Conservation (phyloP, 2,888 invertebrate genomes). For the Drosophila suboccidentalis region DNA sequence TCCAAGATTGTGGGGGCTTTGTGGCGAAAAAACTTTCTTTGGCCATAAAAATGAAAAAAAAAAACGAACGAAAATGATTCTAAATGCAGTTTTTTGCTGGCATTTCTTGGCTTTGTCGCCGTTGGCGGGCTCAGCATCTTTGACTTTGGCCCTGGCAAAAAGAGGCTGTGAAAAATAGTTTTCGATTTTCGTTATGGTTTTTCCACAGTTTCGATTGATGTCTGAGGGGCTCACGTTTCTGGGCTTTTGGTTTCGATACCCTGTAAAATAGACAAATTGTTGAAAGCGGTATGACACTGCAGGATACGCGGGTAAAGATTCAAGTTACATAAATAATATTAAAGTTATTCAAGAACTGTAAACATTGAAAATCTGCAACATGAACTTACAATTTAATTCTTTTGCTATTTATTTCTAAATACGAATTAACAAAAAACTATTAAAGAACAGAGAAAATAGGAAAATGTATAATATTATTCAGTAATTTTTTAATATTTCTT, state of each 20-base stretch:
- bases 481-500: too few species aligned
- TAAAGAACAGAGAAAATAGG: not conserved
- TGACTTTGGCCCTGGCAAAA: conserved; percentile 56
- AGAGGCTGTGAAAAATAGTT: conserved; percentile 70
- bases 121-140: conserved; percentile 58
- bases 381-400: too few species aligned
- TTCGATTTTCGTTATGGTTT: conserved; percentile 74
- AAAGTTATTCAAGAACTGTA: not conserved
- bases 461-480: not conserved
- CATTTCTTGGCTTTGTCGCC: conserved; percentile 49
- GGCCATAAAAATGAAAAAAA: conserved; percentile 50
- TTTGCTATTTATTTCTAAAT: not conserved
- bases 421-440: not conserved
- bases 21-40: conserved; percentile 73
- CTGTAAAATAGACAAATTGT: not conserved
- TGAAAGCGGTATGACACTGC: not conserved
- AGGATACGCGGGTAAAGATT: not conserved
- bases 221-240: conserved; percentile 74
- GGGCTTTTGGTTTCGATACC: conserved; percentile 23
- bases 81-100: conserved; percentile 30
- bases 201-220: conserved; percentile 66
- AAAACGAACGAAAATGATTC: conserved; percentile 66
- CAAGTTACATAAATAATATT: not conserved
- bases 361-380: too few species aligned
- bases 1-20: conserved; percentile 45